A percentile compares a stretch with the other conserved stretches of the same genome.
These are phyloP conservation scores for Ceratosolen solmsi DNA, from an alignment of 1,140 invertebrate species.

Conservation along the genomic window DNA sequence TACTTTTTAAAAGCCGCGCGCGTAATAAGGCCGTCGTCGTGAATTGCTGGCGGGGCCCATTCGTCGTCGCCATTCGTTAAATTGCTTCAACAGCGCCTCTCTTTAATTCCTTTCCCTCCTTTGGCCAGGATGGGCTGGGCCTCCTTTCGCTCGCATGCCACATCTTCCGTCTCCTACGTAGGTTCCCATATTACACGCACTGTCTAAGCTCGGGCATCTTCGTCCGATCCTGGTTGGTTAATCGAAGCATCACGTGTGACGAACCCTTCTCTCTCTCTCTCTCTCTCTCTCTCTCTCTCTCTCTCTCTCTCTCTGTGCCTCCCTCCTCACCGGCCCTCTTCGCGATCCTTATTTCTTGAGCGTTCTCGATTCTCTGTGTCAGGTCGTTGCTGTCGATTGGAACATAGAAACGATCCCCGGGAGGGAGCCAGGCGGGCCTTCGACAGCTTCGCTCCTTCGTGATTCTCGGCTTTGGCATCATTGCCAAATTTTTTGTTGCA, in stretches of 20 bases:
- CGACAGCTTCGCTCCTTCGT: no score
- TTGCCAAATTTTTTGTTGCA: no score
- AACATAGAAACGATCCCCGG: no score
- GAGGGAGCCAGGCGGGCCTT: no score
- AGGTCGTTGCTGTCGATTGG: no score
- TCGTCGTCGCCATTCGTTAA: constrained; percentile 53
- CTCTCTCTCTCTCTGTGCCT: not conserved
- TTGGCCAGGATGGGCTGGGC: constrained; percentile 52
- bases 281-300: not conserved
- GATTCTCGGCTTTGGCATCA: no score
- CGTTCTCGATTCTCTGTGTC: no score
- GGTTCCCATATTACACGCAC: constrained; percentile 45
- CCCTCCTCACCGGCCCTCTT: no score
- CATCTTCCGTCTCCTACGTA: not conserved
- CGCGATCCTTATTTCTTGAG: no score
- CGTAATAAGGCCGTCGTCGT: constrained; percentile 51
- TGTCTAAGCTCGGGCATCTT: not conserved
- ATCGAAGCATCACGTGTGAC: constrained; percentile 52
- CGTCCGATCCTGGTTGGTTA: constrained; percentile 20
- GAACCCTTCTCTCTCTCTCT: constrained; percentile 18
- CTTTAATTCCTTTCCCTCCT: constrained; percentile 29
- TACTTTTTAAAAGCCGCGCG: constrained; percentile 17
- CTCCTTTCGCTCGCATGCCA: not conserved
- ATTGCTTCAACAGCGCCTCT: constrained; percentile 47
- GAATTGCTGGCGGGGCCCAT: constrained; percentile 46